Evolutionary conservation across 35 echinoderm and acorn worm species (phyloP).

Genomic region (Ptychodera flava): DNA sequence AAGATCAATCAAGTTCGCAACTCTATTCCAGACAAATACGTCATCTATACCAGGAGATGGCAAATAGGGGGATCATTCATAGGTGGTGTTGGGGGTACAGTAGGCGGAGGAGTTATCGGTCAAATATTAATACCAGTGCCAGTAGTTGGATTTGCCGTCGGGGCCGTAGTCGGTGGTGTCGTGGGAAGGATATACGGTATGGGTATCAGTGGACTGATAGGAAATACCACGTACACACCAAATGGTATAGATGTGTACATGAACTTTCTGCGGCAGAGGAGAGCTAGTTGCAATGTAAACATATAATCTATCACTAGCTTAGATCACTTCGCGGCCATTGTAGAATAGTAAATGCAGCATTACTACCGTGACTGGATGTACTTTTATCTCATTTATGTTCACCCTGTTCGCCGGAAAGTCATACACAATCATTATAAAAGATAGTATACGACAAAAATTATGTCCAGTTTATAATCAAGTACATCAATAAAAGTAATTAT

Average conservation of each 20-base stretch:
- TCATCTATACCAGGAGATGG: not conserved
- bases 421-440: too few relatives aligned
- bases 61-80: not conserved
- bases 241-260: not conserved
- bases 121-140: not conserved
- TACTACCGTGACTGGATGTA: too few relatives aligned
- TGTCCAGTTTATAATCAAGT: too few relatives aligned
- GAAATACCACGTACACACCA: not conserved
- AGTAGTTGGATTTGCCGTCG: not conserved
- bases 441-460: too few relatives aligned
- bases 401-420: too few relatives aligned
- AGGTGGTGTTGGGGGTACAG: not conserved
- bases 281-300: too few relatives aligned
- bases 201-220: not conserved
- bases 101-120: not conserved
- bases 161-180: not conserved
- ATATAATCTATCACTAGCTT: too few relatives aligned
- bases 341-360: too few relatives aligned
- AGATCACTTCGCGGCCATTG: too few relatives aligned
- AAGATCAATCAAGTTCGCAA: not conserved
- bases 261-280: too few relatives aligned
- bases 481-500: too few relatives aligned
- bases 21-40: not conserved
- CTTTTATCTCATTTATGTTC: too few relatives aligned
- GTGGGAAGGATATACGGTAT: not conserved